Conservation (phyloP, 2,113 vertebrate genomes). For the Entomyzon cyanotis region DNA sequence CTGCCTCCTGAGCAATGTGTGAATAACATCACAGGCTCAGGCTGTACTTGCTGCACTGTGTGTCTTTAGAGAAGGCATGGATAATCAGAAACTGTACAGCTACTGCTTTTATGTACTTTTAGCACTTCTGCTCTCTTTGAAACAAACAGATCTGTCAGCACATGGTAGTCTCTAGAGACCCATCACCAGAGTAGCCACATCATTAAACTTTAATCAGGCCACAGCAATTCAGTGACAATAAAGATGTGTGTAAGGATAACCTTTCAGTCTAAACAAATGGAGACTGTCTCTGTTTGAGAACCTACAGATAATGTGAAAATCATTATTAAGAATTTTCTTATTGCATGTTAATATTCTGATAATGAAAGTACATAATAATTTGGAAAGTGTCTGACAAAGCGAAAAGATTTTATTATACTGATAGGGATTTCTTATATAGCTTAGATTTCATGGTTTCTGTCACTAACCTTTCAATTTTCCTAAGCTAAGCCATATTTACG, state of each 20-base stretch:
- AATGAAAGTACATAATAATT: background rate
- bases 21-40: background rate
- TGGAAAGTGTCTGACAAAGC: background rate
- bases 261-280: background rate
- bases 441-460: background rate
- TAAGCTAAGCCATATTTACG: background rate
- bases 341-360: background rate
- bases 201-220: slow-evolving; percentile 24
- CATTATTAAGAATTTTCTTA: background rate
- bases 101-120: background rate
- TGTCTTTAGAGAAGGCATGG: background rate
- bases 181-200: background rate
- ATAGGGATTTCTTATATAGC: background rate
- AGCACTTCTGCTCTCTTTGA: background rate
- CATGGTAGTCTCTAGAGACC: background rate
- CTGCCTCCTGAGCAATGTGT: background rate
- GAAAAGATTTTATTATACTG: background rate
- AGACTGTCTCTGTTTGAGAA: background rate
- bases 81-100: background rate
- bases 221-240: background rate
- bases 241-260: background rate
- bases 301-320: background rate
- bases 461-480: background rate
- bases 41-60: too few species aligned
- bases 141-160: background rate